Base-by-base conservation (phyloP, 2,797 vertebrate genomes). In the Glossophaga mutica region DNA sequence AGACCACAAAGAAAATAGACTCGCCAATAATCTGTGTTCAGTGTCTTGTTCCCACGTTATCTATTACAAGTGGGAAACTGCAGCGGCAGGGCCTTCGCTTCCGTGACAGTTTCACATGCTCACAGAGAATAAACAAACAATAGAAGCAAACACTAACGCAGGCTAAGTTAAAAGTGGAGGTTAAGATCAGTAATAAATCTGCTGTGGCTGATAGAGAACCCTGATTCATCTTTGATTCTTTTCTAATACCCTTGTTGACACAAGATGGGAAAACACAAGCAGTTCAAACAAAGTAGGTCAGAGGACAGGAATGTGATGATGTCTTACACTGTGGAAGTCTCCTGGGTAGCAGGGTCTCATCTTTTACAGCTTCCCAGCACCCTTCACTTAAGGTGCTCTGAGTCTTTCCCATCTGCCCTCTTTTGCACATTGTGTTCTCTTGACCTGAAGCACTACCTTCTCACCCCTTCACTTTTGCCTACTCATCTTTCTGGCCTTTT, bases 1-100 rank as follows among this genome's bases (percentile, higher is more conserved):
- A 91, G 12, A 62, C 55, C 42, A 76, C 46, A 87, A 96, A 55
- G 78, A 89, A 96, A 96, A 84, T 5, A 85, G 62, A 76, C 24
- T 92, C 79, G 62, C 74, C 87, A 95, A 32, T 46, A 95, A 91
- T 29, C 24, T 5, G 8, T 65, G 42, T 74, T 24, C 94, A 46
- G 77, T 68, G 79, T 55, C 89, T 73, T 26, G 16, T 81, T 84
- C 85, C 89, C 89, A 42, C 34, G 21, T 94, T 89, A 46, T 16
- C 44, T 62, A 34, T 32, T 22, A 12, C 24, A 15, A n/a, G 65
- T 42, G 37, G 22, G 68, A 87, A 86, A 74, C 70, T n/a, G 4
- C 16, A 0, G 14, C 15, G 48, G 59, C 76, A 73, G 21, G 37
- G 34, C 52, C 78, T 95, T 84, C 81, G 84, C 70, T 76, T 18